Evolutionary conservation across 2,113 vertebrate species (phyloP).

Genomic region (Myiozetetes cayanensis): DNA sequence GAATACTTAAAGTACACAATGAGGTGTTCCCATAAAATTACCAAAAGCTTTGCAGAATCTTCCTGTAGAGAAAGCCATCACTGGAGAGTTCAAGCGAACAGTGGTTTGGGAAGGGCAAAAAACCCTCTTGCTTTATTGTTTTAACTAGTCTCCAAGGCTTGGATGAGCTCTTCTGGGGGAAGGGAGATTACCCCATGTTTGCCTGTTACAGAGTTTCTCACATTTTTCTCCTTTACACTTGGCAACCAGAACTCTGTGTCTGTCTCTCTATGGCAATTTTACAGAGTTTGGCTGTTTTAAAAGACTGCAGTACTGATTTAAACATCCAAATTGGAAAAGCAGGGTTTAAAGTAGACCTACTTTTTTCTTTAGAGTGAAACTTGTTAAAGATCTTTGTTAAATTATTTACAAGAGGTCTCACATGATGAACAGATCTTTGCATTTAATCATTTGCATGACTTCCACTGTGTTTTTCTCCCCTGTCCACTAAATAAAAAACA

Average conservation of each 20-base stretch:
- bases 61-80: background rate
- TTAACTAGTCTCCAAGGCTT: background rate
- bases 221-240: constrained; percentile 14
- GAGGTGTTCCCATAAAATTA: background rate
- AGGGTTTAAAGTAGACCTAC: background rate
- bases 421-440: background rate
- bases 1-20: background rate
- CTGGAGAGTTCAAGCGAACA: background rate
- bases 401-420: background rate
- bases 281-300: background rate
- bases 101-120: background rate
- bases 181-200: background rate
- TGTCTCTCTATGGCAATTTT: background rate
- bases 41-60: background rate
- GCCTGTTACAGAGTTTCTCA: background rate
- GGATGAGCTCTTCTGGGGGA: background rate
- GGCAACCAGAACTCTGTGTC: background rate
- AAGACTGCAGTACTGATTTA: background rate
- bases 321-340: background rate
- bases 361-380: background rate
- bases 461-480: background rate
- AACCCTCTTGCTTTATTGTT: background rate
- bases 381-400: background rate
- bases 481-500: background rate
- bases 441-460: background rate